Conservation (phyloP, 2,113 vertebrate species). For the Oxygymnocypris stewartii region DNA sequence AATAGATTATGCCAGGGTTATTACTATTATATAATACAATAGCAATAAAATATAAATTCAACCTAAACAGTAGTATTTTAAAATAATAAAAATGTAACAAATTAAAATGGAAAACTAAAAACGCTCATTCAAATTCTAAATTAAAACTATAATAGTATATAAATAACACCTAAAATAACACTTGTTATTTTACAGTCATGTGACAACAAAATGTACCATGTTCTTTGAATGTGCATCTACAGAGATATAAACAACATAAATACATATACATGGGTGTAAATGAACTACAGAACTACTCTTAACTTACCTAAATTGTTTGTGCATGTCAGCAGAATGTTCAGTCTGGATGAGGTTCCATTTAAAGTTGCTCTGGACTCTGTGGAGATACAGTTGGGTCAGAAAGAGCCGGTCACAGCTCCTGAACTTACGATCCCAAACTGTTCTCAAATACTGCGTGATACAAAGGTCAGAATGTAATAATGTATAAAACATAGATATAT, state of each 20-base stretch:
- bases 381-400: constrained; percentile 56
- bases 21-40: background rate
- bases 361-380: constrained; percentile 65
- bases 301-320: constrained; percentile 6
- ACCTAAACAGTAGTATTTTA: background rate
- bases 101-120: background rate
- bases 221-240: background rate
- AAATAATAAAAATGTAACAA: background rate
- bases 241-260: background rate
- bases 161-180: background rate
- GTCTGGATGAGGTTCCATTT: constrained; percentile 87
- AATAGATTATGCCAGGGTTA: background rate
- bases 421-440: constrained; percentile 75
- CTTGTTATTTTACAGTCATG: background rate
- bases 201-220: background rate
- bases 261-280: background rate
- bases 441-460: constrained; percentile 76
- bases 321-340: constrained; percentile 72
- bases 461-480: constrained; percentile 79
- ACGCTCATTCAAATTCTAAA: background rate
- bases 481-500: no score
- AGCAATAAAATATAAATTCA: background rate
- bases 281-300: background rate
- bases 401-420: constrained; percentile 52
- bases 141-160: background rate